Percentiles rank a stretch among this genome's conserved stretches.
Conservation (phyloP, 2,888 invertebrate species). For the Stenodera caucasica region DNA sequence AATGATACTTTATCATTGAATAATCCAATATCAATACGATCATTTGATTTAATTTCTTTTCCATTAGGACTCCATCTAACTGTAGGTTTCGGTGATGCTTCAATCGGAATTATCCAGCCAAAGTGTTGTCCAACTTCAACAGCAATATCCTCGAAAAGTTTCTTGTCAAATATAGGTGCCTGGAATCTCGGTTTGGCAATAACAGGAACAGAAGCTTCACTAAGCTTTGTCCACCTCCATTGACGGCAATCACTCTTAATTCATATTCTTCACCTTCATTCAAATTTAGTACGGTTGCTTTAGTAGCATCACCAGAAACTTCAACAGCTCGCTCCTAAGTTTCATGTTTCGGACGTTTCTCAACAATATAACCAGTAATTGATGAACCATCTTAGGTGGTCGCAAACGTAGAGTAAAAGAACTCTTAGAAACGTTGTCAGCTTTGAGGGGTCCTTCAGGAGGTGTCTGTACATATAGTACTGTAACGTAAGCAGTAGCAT, state of each 20-base stretch:
- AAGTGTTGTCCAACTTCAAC: constrained; percentile 94
- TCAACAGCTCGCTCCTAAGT: constrained; percentile 88
- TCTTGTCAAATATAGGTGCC: constrained; percentile 88
- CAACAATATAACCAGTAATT: constrained; percentile 84
- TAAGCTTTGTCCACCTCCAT: constrained; percentile 92
- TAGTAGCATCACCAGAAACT: constrained; percentile 73
- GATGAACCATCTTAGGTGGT: constrained; percentile 92
- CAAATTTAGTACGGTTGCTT: constrained; percentile 79
- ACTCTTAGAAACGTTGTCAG: constrained; percentile 85
- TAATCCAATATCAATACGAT: constrained; percentile 78
- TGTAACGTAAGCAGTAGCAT: constrained; percentile 79
- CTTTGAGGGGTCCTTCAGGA: constrained; percentile 89
- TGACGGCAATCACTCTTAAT: constrained; percentile 87
- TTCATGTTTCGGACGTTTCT: constrained; percentile 80
- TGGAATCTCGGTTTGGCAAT: constrained; percentile 88
- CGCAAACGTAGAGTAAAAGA: constrained; percentile 84
- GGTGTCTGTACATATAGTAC: constrained; percentile 82
- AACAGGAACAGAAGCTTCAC: constrained; percentile 83
- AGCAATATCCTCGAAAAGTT: constrained; percentile 83
- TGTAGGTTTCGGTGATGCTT: constrained; percentile 92
- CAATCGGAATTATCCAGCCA: constrained; percentile 90
- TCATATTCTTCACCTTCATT: constrained; percentile 93
- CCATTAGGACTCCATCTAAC: constrained; percentile 90
- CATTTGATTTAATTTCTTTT: constrained; percentile 69
- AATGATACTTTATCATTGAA: constrained; percentile 79